These are phyloP conservation scores for Ammodytes marinus DNA, from an alignment of 2,113 vertebrate genomes.

Conservation along the genomic window DNA sequence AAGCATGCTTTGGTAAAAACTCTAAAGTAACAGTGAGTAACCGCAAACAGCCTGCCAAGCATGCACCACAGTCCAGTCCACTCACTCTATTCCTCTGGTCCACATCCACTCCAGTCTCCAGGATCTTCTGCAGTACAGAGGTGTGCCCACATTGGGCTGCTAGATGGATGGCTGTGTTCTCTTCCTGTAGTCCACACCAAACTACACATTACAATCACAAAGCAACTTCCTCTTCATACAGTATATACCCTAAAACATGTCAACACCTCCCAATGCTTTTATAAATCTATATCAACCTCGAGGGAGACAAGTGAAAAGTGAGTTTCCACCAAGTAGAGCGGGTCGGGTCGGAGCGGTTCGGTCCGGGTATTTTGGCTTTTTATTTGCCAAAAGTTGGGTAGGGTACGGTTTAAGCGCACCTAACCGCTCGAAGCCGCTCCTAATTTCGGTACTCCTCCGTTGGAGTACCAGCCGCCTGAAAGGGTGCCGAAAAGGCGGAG, in stretches of 20 bases:
- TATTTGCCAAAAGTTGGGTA: too few relatives aligned
- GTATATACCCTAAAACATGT: not conserved
- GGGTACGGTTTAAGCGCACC: too few relatives aligned
- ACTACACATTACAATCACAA: constrained; percentile 4
- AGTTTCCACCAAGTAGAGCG: too few relatives aligned
- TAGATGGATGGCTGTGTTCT: constrained; percentile 89
- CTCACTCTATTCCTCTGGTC: constrained; percentile 88
- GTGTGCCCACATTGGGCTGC: constrained; percentile 86
- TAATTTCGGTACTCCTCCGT: too few relatives aligned
- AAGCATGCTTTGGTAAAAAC: not conserved
- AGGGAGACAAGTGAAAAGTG: too few relatives aligned
- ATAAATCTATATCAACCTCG: not conserved
- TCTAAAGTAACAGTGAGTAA: not conserved
- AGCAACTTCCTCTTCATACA: constrained; percentile 5
- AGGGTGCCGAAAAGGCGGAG: too few relatives aligned
- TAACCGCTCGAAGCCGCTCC: too few relatives aligned
- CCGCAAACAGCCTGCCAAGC: not conserved
- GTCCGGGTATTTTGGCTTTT: too few relatives aligned
- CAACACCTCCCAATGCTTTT: not conserved
- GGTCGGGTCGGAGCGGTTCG: too few relatives aligned
- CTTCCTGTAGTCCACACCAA: constrained; percentile 80
- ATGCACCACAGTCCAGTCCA: constrained; percentile 11
- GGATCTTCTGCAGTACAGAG: constrained; percentile 85
- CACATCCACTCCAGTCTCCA: constrained; percentile 83
- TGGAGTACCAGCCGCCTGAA: too few relatives aligned